Evolutionary conservation across 2,888 invertebrate genomes (phyloP).

Genomic region (Drosophila anceps): DNA sequence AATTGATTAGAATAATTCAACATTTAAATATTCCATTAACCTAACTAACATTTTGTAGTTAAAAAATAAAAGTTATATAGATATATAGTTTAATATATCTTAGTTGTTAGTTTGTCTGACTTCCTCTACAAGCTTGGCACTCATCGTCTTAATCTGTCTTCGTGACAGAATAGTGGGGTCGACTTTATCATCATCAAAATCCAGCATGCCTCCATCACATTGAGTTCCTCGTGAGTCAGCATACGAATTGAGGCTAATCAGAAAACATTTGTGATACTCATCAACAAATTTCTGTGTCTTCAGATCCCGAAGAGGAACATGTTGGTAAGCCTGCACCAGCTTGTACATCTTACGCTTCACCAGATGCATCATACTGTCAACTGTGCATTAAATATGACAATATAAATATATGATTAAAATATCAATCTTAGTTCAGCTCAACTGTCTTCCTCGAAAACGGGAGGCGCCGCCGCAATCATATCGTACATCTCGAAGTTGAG

Average conservation of each 20-base stretch:
- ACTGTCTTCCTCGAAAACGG: conserved; percentile 80
- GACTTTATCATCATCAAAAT: background rate
- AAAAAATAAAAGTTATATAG: background rate
- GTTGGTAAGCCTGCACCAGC: conserved; percentile 64
- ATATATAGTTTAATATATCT: background rate
- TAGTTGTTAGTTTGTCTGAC: background rate
- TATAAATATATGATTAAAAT: background rate
- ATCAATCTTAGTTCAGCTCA: conserved; percentile 15
- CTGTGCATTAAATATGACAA: conserved; percentile 42
- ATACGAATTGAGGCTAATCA: conserved; percentile 25
- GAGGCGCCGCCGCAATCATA: conserved; percentile 72
- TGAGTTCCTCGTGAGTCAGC: conserved; percentile 2
- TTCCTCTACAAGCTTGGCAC: background rate
- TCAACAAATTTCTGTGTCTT: conserved; percentile 12
- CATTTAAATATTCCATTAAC: background rate
- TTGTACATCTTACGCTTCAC: conserved; percentile 72
- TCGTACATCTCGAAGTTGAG: conserved; percentile 80
- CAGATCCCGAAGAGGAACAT: background rate
- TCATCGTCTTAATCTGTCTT: background rate
- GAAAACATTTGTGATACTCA: conserved; percentile 68
- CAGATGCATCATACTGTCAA: conserved; percentile 67
- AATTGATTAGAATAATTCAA: background rate
- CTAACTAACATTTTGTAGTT: background rate
- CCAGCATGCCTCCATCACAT: background rate
- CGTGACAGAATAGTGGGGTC: background rate